Conservation (phyloP, 2,888 invertebrate species). For the Drosophila aldrichi region DNA sequence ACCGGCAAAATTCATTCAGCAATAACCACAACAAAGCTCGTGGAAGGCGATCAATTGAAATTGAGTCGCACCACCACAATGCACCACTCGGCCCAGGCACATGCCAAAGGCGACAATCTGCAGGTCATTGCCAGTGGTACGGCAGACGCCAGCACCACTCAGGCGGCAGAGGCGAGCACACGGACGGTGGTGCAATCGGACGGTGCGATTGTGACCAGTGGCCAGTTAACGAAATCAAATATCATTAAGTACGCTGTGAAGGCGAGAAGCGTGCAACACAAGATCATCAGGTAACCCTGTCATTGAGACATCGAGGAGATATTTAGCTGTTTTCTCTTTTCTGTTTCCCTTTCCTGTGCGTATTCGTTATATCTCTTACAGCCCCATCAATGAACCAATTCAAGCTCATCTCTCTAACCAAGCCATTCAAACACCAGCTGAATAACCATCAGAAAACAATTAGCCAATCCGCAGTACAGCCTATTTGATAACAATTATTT, state of each 20-base stretch:
- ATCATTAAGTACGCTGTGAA: slow-evolving; percentile 87
- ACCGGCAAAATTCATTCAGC: not conserved
- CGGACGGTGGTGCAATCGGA: slow-evolving; percentile 67
- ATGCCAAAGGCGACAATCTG: slow-evolving; percentile 57
- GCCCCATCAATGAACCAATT: slow-evolving; percentile 36
- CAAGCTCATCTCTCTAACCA: slow-evolving; percentile 65
- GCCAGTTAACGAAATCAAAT: slow-evolving; percentile 79
- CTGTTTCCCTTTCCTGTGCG: slow-evolving; percentile 25
- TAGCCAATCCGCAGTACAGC: slow-evolving; percentile 7
- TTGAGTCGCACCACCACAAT: slow-evolving; percentile 51
- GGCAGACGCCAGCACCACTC: slow-evolving; percentile 69
- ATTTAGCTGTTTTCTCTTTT: not conserved
- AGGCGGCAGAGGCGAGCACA: slow-evolving; percentile 55
- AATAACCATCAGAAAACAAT: slow-evolving; percentile 11
- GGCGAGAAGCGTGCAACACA: slow-evolving; percentile 87
- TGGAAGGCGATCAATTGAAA: slow-evolving; percentile 31
- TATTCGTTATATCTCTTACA: slow-evolving; percentile 38
- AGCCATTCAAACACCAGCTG: slow-evolving; percentile 57
- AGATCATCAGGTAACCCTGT: slow-evolving; percentile 84
- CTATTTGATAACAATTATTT: not conserved
- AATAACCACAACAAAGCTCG: slow-evolving; percentile 15
- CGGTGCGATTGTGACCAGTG: slow-evolving; percentile 75
- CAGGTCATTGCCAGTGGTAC: slow-evolving; percentile 64
- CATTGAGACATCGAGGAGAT: not conserved
- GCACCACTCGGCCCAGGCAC: slow-evolving; percentile 60